Evolutionary conservation across 2,113 vertebrate species (phyloP).

Genomic region (Bettongia penicillata): DNA sequence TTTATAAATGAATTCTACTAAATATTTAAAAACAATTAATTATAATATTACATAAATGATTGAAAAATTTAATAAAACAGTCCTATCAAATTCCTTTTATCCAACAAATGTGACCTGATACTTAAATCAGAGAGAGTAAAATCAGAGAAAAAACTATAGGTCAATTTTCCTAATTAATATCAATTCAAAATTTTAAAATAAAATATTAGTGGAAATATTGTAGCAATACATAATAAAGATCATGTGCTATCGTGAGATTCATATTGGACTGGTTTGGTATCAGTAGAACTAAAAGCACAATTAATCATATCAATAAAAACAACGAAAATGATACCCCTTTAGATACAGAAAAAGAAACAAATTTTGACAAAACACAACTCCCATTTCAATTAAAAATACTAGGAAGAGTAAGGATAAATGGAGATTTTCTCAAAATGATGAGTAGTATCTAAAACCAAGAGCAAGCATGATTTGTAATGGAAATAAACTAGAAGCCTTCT

Average conservation of each 20-base stretch:
- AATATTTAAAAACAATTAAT: no score
- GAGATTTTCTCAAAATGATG: neutral
- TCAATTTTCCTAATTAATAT: no score
- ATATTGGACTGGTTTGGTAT: no score
- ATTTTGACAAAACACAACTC: neutral
- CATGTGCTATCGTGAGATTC: neutral
- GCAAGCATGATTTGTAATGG: neutral
- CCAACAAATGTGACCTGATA: no score
- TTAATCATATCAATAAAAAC: neutral
- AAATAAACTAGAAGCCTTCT: neutral
- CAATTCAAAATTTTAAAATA: neutral
- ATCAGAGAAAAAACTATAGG: no score
- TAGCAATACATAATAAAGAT: neutral
- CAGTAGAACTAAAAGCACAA: neutral
- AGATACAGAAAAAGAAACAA: neutral
- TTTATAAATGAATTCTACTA: no score
- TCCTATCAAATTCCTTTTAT: no score
- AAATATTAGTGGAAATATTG: neutral
- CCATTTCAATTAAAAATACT: neutral
- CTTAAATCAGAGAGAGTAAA: no score
- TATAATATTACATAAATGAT: no score
- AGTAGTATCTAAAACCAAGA: neutral
- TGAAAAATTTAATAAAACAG: no score
- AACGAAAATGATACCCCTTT: neutral
- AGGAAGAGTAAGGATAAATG: neutral